Percentiles rank a stretch among this genome's conserved stretches.
These are phyloP conservation scores for Conistra vaccinii DNA, from an alignment of 2,888 invertebrate genomes.

Conservation along the genomic window DNA sequence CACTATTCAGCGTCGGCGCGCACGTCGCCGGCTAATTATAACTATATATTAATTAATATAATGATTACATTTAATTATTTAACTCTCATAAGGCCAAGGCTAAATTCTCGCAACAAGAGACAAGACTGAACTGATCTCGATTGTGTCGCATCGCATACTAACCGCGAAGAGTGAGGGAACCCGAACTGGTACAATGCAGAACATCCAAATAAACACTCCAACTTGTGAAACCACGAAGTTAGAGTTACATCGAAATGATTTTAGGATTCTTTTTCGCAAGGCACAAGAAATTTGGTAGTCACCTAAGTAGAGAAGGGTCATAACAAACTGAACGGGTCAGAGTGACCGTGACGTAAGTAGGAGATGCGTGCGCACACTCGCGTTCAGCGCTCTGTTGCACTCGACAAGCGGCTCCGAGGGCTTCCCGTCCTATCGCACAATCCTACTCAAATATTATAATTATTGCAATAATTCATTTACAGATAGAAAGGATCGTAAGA, in stretches of 20 bases:
- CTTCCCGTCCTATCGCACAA: conserved; percentile 72
- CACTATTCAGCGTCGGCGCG: conserved; percentile 88
- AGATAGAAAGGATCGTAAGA: conserved; percentile 85
- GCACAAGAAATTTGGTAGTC: conserved; percentile 87
- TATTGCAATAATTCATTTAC: conserved; percentile 84
- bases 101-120: conserved; percentile 91
- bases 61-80: conserved; percentile 89
- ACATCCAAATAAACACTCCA: conserved; percentile 66
- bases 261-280: conserved; percentile 80
- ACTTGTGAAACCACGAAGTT: conserved; percentile 71
- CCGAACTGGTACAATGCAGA: conserved; percentile 67
- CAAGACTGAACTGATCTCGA: conserved; percentile 87
- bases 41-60: conserved; percentile 83
- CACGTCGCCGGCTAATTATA: conserved; percentile 82
- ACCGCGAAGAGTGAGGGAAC: conserved; percentile 70
- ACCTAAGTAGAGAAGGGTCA: conserved; percentile 72
- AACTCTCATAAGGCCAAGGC: conserved; percentile 91
- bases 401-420: conserved; percentile 74
- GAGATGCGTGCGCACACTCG: conserved; percentile 65
- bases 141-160: conserved; percentile 83
- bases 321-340: conserved; percentile 52
- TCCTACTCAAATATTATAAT: conserved; percentile 72
- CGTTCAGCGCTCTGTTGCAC: conserved; percentile 77
- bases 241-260: conserved; percentile 73
- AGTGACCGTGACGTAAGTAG: conserved; percentile 20